Evolutionary conservation across 92 coral and sea anemone species (phyloP).

Genomic region (Hydrozoanthus gracilis): DNA sequence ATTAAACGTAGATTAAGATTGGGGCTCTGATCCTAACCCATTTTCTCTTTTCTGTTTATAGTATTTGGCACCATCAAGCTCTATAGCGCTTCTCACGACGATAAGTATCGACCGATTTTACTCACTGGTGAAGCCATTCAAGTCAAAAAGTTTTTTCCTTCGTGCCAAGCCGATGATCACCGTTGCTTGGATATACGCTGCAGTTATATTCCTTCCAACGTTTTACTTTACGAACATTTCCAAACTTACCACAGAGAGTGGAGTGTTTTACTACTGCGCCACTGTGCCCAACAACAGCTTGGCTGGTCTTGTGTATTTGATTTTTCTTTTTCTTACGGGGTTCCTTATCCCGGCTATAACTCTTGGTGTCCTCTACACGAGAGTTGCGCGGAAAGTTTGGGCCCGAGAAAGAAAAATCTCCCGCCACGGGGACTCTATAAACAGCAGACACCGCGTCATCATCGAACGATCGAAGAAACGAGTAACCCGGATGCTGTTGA

Average conservation of each 20-base stretch:
- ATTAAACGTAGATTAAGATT: neutral
- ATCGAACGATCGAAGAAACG: slow-evolving; percentile 72
- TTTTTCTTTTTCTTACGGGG: slow-evolving; percentile 70
- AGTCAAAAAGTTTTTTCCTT: slow-evolving; percentile 57
- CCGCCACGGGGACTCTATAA: slow-evolving; percentile 64
- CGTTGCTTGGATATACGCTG: slow-evolving; percentile 73
- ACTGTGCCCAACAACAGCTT: slow-evolving; percentile 78
- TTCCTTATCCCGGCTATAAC: slow-evolving; percentile 76
- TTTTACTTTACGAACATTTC: slow-evolving; percentile 76
- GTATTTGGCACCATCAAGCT: slow-evolving; percentile 92
- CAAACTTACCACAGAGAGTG: slow-evolving; percentile 51
- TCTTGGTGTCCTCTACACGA: slow-evolving; percentile 68
- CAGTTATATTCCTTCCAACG: slow-evolving; percentile 71
- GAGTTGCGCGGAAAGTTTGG: slow-evolving; percentile 87
- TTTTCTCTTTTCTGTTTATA: slow-evolving; percentile 3
- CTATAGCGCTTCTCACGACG: slow-evolving; percentile 78
- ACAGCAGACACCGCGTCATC: slow-evolving; percentile 47
- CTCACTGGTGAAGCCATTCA: slow-evolving; percentile 85
- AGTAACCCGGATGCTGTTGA: slow-evolving; percentile 80
- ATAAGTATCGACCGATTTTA: slow-evolving; percentile 88
- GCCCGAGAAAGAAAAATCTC: slow-evolving; percentile 83
- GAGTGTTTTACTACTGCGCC: slow-evolving; percentile 68
- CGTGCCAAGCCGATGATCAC: slow-evolving; percentile 64
- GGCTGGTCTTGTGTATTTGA: slow-evolving; percentile 64
- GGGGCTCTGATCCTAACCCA: neutral